These are phyloP conservation scores for Drosophila anceps DNA, from an alignment of 2,888 invertebrate species.

Conservation along the genomic window DNA sequence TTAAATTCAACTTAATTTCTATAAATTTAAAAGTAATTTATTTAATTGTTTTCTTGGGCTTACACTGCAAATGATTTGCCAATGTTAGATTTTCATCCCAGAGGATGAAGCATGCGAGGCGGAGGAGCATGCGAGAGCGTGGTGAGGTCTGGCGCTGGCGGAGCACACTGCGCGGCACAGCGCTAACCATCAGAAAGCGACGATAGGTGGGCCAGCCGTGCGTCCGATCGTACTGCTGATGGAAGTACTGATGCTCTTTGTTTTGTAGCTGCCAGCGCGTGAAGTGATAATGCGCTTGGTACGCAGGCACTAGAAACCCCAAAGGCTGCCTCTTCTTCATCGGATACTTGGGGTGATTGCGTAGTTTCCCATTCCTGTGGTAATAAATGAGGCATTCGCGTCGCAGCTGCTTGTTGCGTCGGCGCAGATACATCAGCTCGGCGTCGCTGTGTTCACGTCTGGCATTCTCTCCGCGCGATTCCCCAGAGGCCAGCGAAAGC, in stretches of 20 bases:
- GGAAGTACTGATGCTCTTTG: neutral
- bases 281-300: slow-evolving; percentile 33
- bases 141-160: neutral
- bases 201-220: slow-evolving; percentile 35
- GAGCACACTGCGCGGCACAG: neutral
- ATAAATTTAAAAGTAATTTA: neutral
- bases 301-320: slow-evolving; percentile 31
- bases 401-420: slow-evolving; percentile 3
- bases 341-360: neutral
- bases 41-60: neutral
- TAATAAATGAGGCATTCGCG: slow-evolving; percentile 3
- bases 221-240: neutral
- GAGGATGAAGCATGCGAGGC: slow-evolving; percentile 1
- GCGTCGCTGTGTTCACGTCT: neutral
- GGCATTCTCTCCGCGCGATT: neutral
- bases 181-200: neutral
- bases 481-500: neutral
- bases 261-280: neutral
- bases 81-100: neutral
- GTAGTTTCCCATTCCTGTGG: neutral
- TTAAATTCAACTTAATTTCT: neutral
- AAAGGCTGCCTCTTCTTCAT: neutral
- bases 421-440: slow-evolving; percentile 1
- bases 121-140: neutral
- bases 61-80: neutral